A percentile compares a stretch with the other conserved stretches of the same genome.
These are phyloP conservation scores for Ifrita kowaldi DNA, from an alignment of 2,113 vertebrate species.

Conservation along the genomic window DNA sequence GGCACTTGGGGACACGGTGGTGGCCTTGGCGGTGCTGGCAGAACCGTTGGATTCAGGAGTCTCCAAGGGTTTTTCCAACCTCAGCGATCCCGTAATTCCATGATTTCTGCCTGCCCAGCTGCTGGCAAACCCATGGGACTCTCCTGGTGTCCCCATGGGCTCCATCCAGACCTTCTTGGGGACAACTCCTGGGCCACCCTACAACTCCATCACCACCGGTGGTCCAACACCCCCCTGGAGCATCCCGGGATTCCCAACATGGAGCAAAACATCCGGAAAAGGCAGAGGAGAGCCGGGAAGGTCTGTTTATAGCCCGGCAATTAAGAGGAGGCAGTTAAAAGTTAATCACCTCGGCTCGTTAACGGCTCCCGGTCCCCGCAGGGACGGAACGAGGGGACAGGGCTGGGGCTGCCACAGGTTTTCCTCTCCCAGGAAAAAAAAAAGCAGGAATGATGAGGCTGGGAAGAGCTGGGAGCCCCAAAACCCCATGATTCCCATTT, in stretches of 20 bases:
- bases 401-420: not conserved
- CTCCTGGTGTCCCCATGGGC: not conserved
- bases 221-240: rapidly evolving
- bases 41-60: rapidly evolving
- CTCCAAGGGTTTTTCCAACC: not conserved
- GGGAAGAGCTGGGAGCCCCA: not conserved
- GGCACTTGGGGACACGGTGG: not conserved
- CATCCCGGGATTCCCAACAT: rapidly evolving
- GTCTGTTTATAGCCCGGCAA: slow-evolving; percentile 5
- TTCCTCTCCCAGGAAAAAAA: rapidly evolving
- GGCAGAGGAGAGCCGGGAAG: not conserved
- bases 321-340: slow-evolving; percentile 16
- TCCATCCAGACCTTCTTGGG: not conserved
- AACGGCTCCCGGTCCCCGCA: not conserved
- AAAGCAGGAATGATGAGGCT: not conserved
- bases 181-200: not conserved
- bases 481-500: not conserved
- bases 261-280: not conserved
- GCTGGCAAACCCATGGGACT: rapidly evolving
- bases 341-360: not conserved
- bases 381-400: rapidly evolving
- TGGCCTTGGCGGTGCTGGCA: not conserved
- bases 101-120: not conserved
- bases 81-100: not conserved
- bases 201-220: rapidly evolving